Conservation (phyloP, 2,113 vertebrate species). For the Thunnus maccoyii region DNA sequence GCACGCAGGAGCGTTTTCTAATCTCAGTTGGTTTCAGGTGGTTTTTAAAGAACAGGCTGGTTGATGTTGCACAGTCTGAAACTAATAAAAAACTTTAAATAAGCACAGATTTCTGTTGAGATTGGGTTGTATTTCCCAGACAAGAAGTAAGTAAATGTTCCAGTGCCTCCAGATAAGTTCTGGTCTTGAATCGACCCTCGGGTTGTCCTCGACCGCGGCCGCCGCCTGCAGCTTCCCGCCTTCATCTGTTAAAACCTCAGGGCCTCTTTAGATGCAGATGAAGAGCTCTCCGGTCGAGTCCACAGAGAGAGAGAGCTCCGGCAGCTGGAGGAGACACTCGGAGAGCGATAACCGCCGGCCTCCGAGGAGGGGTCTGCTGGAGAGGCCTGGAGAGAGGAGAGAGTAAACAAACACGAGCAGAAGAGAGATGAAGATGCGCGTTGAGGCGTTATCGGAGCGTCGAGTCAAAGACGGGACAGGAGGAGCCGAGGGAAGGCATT, state of each 20-base stretch:
- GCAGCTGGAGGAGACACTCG: conserved; percentile 11
- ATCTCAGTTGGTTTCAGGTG: too few relatives aligned
- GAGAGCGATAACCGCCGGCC: neutral
- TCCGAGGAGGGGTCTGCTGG: neutral
- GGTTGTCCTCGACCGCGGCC: neutral
- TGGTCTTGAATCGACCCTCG: neutral
- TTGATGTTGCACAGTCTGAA: too few relatives aligned
- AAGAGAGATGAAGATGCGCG: neutral
- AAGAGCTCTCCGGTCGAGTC: neutral
- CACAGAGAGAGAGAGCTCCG: neutral
- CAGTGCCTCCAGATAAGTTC: neutral
- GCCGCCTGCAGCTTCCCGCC: neutral
- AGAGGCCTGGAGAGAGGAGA: neutral
- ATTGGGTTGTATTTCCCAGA: neutral
- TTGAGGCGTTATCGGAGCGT: neutral
- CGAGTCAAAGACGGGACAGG: neutral
- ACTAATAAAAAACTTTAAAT: too few relatives aligned
- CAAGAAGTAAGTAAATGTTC: neutral
- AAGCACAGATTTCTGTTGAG: too few relatives aligned
- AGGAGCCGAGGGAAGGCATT: conserved; percentile 14
- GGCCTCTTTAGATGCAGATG: conserved; percentile 19
- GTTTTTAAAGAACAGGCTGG: too few relatives aligned
- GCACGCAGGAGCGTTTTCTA: too few relatives aligned
- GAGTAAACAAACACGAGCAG: neutral
- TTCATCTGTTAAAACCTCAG: neutral